Conservation (phyloP, 2,797 vertebrate species). For the Fundulus diaphanus region DNA sequence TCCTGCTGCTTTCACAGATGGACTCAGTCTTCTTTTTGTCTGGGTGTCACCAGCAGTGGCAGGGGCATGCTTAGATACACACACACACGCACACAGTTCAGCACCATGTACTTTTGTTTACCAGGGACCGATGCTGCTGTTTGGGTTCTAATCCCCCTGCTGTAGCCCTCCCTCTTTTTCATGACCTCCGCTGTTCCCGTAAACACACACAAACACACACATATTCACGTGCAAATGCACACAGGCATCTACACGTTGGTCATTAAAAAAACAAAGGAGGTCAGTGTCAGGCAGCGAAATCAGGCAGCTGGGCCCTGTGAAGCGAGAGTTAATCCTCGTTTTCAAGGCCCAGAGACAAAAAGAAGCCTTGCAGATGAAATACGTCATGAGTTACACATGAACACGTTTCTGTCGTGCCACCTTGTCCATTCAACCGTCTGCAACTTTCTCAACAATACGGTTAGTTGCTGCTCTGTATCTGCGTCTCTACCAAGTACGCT, state of each 20-base stretch:
- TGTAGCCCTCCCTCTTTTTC: constrained; percentile 54
- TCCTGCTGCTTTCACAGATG: constrained; percentile 77
- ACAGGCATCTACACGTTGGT: constrained; percentile 60
- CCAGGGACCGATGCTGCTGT: constrained; percentile 53
- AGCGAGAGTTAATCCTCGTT: constrained; percentile 73
- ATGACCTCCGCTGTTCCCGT: constrained; percentile 44
- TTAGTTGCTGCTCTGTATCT: constrained; percentile 19
- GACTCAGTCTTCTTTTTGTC: constrained; percentile 78
- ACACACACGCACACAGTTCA: constrained; percentile 40
- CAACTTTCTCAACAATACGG: constrained; percentile 29
- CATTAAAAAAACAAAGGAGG: constrained; percentile 80
- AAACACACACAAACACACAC: constrained; percentile 19
- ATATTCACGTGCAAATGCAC: constrained; percentile 30
- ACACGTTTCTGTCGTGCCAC: constrained; percentile 28
- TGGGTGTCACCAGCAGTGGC: constrained; percentile 64
- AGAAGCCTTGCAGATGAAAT: constrained; percentile 58
- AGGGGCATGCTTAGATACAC: constrained; percentile 47
- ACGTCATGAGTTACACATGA: constrained; percentile 47
- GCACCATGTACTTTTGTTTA: constrained; percentile 66
- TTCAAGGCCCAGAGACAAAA: constrained; percentile 68
- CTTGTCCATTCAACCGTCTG: constrained; percentile 32
- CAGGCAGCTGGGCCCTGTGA: constrained; percentile 73
- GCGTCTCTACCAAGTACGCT: constrained; percentile 5
- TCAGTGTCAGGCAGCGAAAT: constrained; percentile 66
- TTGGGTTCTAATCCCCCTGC: constrained; percentile 63